Evolutionary conservation across 2,113 vertebrate genomes (phyloP), one percentile per base, ranked within the genome.

Genomic region (Sitta europaea): DNA sequence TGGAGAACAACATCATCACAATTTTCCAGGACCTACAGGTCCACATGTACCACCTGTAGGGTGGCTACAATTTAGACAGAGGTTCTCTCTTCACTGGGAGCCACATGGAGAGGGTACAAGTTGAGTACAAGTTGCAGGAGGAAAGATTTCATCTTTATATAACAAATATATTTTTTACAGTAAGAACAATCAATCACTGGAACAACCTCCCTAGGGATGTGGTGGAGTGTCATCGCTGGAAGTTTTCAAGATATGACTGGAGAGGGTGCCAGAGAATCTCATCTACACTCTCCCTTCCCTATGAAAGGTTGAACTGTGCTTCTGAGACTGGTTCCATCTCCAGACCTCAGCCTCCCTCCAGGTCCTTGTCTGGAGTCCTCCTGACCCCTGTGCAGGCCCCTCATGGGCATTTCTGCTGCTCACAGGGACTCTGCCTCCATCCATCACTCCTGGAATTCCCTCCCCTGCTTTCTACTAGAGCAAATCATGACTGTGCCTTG

Each of bases 201-300:
- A 22, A 86, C 17, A 61, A 9, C 11, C 6, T 77, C 21, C 16
- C 33, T 21, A 53, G 40, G 65, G 59, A 47, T 10, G 7, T 18
- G 14, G n/a, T 65, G 24, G 29, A 86, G 61, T 28, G 11, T n/a
- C 24, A 8, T 43, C 0, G 0, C 15, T 78, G 61, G 14, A 58
- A 51, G 19, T 62, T 82, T 79, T 28, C 47, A 65, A 62, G 14
- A 43, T 9, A 0, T 4, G 6, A 66, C 57, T 55, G 31, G 28
- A 66, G n/a, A 82, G 51, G 15, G n/a, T 68, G 42, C 31, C 61
- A 86, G 57, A 48, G 40, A 40, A 53, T 62, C 21, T 62, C 24
- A 42, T 23, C 20, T 40, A 6, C 35, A 14, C 36, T 23, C 12
- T 74, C n/a, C 55, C 38, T 75, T 71, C 66, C 21, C 48, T 38